Base-by-base conservation (phyloP, 2,797 vertebrate species). In the Gymnodraco acuticeps region DNA sequence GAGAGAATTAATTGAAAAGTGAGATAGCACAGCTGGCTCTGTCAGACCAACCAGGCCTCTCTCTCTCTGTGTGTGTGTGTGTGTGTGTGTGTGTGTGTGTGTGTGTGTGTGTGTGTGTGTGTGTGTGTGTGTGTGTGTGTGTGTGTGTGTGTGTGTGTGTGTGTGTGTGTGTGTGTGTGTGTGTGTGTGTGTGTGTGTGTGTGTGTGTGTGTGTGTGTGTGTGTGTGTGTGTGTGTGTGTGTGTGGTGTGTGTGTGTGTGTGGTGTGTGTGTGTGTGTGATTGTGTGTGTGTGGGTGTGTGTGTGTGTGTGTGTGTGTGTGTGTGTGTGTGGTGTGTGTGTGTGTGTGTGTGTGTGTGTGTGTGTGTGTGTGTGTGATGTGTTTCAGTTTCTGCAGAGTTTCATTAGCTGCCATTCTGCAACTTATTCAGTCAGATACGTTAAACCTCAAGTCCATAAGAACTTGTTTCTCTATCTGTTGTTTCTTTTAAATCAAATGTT, bases 1-100 rank as follows among this genome's bases (percentile, higher is more conserved):
- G 87, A 89, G 89, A 90, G 91, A 94, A 93, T 95, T 93, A 92
- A 92, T 93, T 93, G 93, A 92, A 90, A 92, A 88, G 87, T 88
- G 86, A 88, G 87, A 82, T 83, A 78, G 80, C 86, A 83, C 88
- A 91, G 86, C 90, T 93, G 92, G 73, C 65, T 89, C 87, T 92
- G 89, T 92, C 91, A 91, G 86, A 86, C 13, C 70, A 45, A 23
- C 42, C 65, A 47, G 33, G 62, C 8, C 12, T 62, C 0, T 43
- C 10, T 33, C 54, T 71, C 63, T 47, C 58, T 78, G 58, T 60
- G 55, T 20, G 63, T 59, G 14, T 53, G 71, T 52, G 58, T 69
- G 20, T 70, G 70, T 60, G 67, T 76, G 67, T 77, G 70, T 72
- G 23, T 50, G 55, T n/a, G 53, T 64, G 59, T 47, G 20, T 31